These are phyloP conservation scores for Sclerurus mexicanus DNA, from an alignment of 2,113 vertebrate genomes.

Conservation along the genomic window DNA sequence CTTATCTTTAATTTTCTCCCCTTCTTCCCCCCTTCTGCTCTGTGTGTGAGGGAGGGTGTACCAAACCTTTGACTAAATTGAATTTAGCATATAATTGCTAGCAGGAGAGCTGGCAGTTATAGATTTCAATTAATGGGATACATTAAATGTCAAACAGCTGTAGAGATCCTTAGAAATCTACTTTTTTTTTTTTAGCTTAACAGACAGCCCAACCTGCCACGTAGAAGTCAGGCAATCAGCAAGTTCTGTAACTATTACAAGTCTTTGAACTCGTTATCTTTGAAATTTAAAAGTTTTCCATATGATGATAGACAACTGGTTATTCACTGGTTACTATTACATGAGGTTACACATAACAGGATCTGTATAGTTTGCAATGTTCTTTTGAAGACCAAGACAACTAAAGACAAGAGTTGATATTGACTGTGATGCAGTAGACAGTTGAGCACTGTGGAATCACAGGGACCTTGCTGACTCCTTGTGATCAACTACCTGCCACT, in stretches of 20 bases:
- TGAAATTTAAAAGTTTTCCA: not conserved
- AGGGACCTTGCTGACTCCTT: not conserved
- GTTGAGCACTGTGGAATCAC: not conserved
- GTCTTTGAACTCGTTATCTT: not conserved
- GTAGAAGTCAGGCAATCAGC: not conserved
- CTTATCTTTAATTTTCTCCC: not conserved
- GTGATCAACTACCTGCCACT: not conserved
- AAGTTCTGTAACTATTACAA: not conserved
- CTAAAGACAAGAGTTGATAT: not conserved
- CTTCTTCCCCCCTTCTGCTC: not conserved
- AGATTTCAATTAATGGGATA: not conserved
- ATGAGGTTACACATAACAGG: not conserved
- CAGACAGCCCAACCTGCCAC: not conserved
- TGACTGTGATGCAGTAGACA: not conserved
- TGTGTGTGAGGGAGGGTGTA: not conserved
- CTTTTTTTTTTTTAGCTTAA: not conserved
- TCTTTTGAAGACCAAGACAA: not conserved
- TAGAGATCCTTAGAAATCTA: not conserved
- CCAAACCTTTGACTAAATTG: not conserved
- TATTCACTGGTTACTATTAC: not conserved
- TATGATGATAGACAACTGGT: not conserved
- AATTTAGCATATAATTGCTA: slow-evolving; percentile 4
- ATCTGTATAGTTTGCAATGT: not conserved
- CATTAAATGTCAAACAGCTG: slow-evolving; percentile 6
- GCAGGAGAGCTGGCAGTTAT: not conserved